Percentiles rank a stretch among this genome's conserved stretches.
phyloP scores from a whole-genome alignment of 2,797 vertebrate genomes.

The Squalus acanthias region DNA sequence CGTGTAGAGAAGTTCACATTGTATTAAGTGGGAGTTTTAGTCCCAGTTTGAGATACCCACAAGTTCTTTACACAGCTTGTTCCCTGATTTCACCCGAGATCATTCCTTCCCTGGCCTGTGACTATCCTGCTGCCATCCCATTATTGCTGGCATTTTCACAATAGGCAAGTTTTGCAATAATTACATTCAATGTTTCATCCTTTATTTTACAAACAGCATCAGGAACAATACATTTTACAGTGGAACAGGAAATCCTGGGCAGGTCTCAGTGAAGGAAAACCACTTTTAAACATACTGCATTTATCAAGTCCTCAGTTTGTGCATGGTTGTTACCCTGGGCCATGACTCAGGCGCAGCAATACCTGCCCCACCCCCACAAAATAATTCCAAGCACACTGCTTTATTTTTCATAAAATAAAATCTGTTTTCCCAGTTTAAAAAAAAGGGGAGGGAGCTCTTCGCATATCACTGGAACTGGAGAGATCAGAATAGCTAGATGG shows the following conservation, averaged over 20 bases:
- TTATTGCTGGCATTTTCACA: background rate
- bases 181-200: background rate
- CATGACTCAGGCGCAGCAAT: background rate
- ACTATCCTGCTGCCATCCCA: background rate
- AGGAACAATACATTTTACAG: conserved; percentile 20
- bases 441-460: background rate
- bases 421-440: background rate
- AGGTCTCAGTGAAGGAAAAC: background rate
- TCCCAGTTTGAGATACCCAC: no score
- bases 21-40: no score
- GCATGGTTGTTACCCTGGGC: background rate
- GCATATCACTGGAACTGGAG: background rate
- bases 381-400: background rate
- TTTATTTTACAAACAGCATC: conserved; percentile 31
- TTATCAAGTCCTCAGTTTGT: background rate
- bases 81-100: background rate
- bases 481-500: background rate
- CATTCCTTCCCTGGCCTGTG: background rate
- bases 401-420: background rate
- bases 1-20: no score
- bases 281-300: background rate
- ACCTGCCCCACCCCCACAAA: background rate
- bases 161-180: background rate
- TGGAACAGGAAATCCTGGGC: background rate
- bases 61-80: background rate